These are phyloP conservation scores for Pangasius mekongensis DNA, from an alignment of 2,797 vertebrate species.

Conservation along the genomic window DNA sequence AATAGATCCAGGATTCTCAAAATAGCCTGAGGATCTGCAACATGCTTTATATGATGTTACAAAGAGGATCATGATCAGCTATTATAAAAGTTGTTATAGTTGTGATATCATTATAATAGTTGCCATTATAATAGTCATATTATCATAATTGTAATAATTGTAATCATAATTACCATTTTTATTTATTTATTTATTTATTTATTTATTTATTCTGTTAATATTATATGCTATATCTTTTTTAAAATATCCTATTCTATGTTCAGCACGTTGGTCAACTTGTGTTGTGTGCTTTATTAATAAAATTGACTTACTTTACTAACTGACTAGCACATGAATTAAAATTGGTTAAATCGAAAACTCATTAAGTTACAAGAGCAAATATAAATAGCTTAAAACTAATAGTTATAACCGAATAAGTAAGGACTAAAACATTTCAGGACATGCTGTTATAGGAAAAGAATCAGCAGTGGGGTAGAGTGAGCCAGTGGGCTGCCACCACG, in stretches of 20 bases:
- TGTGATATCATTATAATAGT: neutral
- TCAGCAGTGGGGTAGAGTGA: neutral
- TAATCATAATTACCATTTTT: too few species aligned
- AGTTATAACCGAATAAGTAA: neutral
- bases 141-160: neutral
- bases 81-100: neutral
- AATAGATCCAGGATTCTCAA: neutral
- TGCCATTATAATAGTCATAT: neutral
- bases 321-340: neutral
- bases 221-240: too few species aligned
- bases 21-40: neutral
- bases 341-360: neutral
- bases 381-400: neutral
- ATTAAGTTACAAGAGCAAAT: neutral
- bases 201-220: neutral
- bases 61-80: neutral
- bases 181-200: neutral
- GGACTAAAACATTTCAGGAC: neutral
- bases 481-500: neutral
- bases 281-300: neutral
- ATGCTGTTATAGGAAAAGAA: neutral
- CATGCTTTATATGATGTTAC: neutral
- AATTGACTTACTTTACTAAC: neutral
- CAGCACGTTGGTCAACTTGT: neutral
- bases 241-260: neutral